Evolutionary conservation across 2,113 vertebrate species (phyloP).

Genomic region (Plecturocebus donacophilus): DNA sequence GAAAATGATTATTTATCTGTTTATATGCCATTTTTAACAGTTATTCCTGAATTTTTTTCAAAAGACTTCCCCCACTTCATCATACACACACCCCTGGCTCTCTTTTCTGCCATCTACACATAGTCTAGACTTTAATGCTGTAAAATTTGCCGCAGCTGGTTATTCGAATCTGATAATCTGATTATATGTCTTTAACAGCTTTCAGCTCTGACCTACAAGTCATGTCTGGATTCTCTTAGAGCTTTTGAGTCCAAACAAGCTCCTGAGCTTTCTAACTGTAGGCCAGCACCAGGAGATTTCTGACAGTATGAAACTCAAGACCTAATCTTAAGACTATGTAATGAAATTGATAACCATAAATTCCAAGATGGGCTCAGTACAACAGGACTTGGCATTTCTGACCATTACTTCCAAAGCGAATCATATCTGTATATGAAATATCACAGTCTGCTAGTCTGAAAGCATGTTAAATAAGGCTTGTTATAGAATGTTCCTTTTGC

Average conservation of each 20-base stretch:
- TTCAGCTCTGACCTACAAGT: conserved; percentile 60
- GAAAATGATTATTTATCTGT: background rate
- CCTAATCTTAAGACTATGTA: conserved; percentile 11
- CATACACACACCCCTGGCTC: background rate
- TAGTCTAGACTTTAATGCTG: background rate
- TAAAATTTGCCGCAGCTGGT: conserved; percentile 50
- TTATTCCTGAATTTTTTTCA: conserved; percentile 33
- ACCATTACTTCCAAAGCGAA: conserved; percentile 59
- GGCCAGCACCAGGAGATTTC: conserved; percentile 40
- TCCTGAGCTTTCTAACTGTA: conserved; percentile 65
- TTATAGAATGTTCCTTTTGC: conserved; percentile 50
- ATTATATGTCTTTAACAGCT: background rate
- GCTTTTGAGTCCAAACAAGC: conserved; percentile 20
- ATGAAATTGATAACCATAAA: conserved; percentile 65
- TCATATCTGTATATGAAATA: conserved; percentile 24
- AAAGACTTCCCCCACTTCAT: conserved; percentile 1
- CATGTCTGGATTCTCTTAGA: conserved; percentile 60
- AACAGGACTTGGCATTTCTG: conserved; percentile 19
- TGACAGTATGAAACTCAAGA: conserved; percentile 56
- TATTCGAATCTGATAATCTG: background rate
- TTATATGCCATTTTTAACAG: background rate
- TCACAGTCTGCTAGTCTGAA: conserved; percentile 16
- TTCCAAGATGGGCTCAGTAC: conserved; percentile 37
- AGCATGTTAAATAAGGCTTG: background rate
- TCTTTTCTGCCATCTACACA: conserved; percentile 51